Base-by-base conservation (phyloP, 2,888 invertebrate species). In the Metallyticus violacea region DNA sequence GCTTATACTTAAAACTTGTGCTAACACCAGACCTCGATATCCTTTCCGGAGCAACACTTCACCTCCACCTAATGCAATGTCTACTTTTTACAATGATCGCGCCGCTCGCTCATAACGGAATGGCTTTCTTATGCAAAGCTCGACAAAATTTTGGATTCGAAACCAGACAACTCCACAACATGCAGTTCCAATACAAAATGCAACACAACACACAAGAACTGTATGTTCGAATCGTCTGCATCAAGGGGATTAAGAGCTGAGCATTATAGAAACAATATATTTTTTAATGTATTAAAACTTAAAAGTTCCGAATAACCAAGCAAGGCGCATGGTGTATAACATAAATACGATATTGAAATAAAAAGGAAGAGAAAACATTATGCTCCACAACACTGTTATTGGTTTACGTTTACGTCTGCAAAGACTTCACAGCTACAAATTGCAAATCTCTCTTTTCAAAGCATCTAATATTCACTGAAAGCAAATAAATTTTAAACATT, bases 11-110 rank as follows among this genome's bases (percentile, higher is more conserved):
- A 62, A 30, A 86, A 62, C 40, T 62, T 62, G 40, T 62, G 40
- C 40, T 62, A 62, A 88, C 88, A 88, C 88, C 88, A 88, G 88
- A 88, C 88, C 88, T 88, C 88, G 87, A 84, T 81, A 86, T 85
- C 87, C 86, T 76, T 85, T 87, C 86, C 86, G 85, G 30, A 79
- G 29, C 29, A 26, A 80, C 80, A 85, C 76, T 76, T 86, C 78
- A 86, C 84, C 80, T 40, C 78, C 40, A 62, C 40, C 15, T 15
- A 62, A 15, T 62, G 29, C 85, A 25, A 77, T 27, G 27, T 27
- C 78, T n/a, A 26, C n/a, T 77, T 27, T 62, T 62, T n/a, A n/a
- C 15, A 15, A 62, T 15, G n/a, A n/a, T n/a, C n/a, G n/a, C n/a
- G 2, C 15, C 2, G 15, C 22, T 15, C 15, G 15, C 22, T 62